These are phyloP conservation scores for Mobula hypostoma DNA, from an alignment of 2,113 vertebrate genomes.

Conservation along the genomic window DNA sequence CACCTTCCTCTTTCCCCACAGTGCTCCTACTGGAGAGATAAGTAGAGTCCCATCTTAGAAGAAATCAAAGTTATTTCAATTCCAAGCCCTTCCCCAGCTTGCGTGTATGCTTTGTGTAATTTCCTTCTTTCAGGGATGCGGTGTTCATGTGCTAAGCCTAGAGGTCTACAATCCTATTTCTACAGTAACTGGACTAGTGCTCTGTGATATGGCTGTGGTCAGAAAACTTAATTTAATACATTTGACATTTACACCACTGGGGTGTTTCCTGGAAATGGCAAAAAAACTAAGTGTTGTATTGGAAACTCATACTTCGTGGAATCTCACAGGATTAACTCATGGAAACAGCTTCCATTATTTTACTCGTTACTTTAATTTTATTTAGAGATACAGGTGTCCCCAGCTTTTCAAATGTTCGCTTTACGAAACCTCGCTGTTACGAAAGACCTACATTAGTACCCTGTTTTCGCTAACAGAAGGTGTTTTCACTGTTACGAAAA, in stretches of 20 bases:
- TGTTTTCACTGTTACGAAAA: no score
- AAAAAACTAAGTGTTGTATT: neutral
- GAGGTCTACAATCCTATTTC: neutral
- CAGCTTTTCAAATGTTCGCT: no score
- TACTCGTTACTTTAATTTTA: no score
- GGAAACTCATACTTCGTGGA: neutral
- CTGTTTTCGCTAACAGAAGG: no score
- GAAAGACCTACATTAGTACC: no score
- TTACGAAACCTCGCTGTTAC: no score
- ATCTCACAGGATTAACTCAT: neutral
- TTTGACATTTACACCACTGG: neutral
- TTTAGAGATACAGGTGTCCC: no score
- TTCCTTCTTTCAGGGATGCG: neutral
- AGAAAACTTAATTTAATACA: neutral
- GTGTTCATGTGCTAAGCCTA: neutral
- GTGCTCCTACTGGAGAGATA: no score
- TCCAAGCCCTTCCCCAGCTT: neutral
- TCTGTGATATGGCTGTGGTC: neutral
- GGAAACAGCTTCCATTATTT: neutral
- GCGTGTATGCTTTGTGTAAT: neutral
- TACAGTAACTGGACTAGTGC: neutral
- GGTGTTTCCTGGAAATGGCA: neutral
- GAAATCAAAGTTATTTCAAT: neutral
- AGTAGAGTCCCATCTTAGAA: neutral
- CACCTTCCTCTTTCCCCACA: neutral